Evolutionary conservation across 2,113 vertebrate genomes (phyloP).

Genomic region (Amblyopsis rosae): DNA sequence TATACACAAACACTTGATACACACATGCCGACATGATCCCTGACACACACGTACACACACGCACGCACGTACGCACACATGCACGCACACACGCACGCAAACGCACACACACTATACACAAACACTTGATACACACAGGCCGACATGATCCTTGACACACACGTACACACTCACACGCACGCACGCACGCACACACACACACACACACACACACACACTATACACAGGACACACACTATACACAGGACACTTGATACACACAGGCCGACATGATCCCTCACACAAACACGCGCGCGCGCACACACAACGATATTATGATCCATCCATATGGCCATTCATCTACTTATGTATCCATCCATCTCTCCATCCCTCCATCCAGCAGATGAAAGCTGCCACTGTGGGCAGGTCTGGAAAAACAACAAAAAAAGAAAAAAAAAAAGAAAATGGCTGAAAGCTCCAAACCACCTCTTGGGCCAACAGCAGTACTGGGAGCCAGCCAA

Average conservation of each 20-base stretch:
- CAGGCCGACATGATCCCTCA: neutral
- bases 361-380: conserved; percentile 55
- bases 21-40: neutral
- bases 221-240: neutral
- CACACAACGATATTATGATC: conserved; percentile 8
- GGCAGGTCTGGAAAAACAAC: conserved; percentile 54
- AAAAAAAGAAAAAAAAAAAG: conserved; percentile 15
- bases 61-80: no score
- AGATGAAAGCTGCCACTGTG: conserved; percentile 63
- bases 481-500: conserved; percentile 69
- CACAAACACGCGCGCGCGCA: neutral
- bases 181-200: neutral
- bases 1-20: neutral
- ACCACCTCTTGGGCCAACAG: conserved; percentile 24
- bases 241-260: neutral
- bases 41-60: neutral
- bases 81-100: neutral
- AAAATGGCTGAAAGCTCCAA: conserved; percentile 62
- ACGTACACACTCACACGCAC: neutral
- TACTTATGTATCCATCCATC: conserved; percentile 1
- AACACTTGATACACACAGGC: neutral
- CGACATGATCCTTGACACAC: neutral
- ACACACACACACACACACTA: neutral
- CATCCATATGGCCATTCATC: conserved; percentile 33
- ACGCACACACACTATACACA: neutral